Percentiles rank a stretch among this genome's conserved stretches.
Conservation (phyloP, 1,140 invertebrate genomes). For the Cepaea nemoralis region DNA sequence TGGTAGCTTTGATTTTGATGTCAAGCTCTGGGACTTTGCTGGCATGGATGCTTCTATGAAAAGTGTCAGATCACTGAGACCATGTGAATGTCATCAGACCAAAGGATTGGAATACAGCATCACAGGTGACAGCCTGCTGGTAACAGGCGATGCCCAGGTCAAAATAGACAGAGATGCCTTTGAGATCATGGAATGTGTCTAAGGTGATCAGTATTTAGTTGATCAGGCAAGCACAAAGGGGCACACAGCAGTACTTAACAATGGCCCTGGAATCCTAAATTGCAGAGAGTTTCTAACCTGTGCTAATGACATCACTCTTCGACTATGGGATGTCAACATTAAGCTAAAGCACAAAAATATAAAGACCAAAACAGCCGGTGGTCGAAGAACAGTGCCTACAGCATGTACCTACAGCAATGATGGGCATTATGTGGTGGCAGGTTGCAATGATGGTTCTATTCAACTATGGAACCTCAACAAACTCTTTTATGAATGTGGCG, state of each 20-base stretch:
- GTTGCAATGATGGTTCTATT: constrained; percentile 94
- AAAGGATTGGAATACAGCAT: constrained; percentile 90
- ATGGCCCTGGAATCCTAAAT: constrained; percentile 93
- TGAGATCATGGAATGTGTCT: constrained; percentile 94
- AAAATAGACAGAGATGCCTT: constrained; percentile 97
- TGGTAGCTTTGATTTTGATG: constrained; percentile 93
- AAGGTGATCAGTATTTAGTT: constrained; percentile 95
- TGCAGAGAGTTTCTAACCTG: constrained; percentile 93
- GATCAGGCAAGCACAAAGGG: constrained; percentile 96
- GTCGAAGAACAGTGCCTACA: constrained; percentile 89
- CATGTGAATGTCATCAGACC: constrained; percentile 95
- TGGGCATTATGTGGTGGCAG: constrained; percentile 89
- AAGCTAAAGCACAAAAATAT: constrained; percentile 83
- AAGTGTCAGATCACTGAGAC: constrained; percentile 91
- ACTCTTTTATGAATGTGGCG: constrained; percentile 80
- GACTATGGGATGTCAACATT: constrained; percentile 87
- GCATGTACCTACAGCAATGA: constrained; percentile 77
- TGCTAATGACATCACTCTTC: constrained; percentile 89
- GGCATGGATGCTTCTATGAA: constrained; percentile 94
- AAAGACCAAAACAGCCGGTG: constrained; percentile 89
- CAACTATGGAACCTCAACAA: constrained; percentile 96
- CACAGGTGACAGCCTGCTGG: constrained; percentile 93
- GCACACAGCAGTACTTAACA: constrained; percentile 91
- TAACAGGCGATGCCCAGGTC: constrained; percentile 88
- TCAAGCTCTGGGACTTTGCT: constrained; percentile 97